Evolutionary conservation across 2,113 vertebrate species (phyloP).

Genomic region (Saccopteryx leptura): DNA sequence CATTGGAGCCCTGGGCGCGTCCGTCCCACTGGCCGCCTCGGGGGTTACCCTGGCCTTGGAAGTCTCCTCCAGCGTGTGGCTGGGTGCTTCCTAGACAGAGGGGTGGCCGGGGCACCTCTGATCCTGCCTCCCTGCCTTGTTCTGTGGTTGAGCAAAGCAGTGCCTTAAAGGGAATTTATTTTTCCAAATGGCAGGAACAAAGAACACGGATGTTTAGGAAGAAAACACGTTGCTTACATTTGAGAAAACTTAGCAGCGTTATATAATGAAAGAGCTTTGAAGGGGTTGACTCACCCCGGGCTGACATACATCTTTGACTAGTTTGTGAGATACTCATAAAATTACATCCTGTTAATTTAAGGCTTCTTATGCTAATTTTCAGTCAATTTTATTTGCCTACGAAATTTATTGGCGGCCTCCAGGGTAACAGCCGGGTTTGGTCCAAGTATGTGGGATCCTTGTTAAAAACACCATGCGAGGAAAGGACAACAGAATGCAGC

Average conservation of each 20-base stretch:
- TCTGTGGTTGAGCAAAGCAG: constrained; percentile 71
- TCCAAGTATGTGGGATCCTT: constrained; percentile 55
- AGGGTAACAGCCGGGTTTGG: constrained; percentile 67
- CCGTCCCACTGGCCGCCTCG: accelerated
- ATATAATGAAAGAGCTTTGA: constrained; percentile 78
- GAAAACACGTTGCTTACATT: constrained; percentile 83
- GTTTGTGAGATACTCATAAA: constrained; percentile 81
- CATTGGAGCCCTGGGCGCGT: accelerated
- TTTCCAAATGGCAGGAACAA: constrained; percentile 84
- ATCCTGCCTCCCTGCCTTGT: constrained; percentile 43
- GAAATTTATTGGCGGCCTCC: constrained; percentile 79
- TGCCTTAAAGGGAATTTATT: constrained; percentile 80
- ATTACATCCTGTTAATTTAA: constrained; percentile 85
- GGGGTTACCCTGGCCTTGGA: neutral
- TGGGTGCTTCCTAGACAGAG: neutral
- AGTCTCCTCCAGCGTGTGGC: neutral
- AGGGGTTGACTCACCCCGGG: constrained; percentile 68
- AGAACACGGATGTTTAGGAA: constrained; percentile 76
- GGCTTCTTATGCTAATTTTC: constrained; percentile 85
- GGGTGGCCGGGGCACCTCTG: constrained; percentile 25
- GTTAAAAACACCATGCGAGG: neutral
- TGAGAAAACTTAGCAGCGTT: constrained; percentile 80
- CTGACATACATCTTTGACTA: constrained; percentile 74
- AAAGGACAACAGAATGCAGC: neutral
- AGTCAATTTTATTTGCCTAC: constrained; percentile 82